Evolutionary conservation across 2,888 invertebrate genomes (phyloP).

Genomic region (Pseudeuparius sepicola): DNA sequence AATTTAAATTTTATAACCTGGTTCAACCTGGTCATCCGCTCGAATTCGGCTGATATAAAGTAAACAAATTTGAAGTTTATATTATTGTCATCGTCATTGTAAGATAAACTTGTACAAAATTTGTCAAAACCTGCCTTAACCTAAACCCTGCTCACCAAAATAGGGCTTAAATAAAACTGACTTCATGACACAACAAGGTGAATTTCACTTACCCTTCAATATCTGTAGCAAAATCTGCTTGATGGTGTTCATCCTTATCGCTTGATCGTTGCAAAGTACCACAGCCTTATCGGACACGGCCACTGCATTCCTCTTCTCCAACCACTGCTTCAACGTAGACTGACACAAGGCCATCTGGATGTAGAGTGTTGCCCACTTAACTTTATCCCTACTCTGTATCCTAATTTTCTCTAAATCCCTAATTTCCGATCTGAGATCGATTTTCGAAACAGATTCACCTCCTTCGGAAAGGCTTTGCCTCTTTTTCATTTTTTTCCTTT

Average conservation of each 20-base stretch:
- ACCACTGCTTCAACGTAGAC: constrained; percentile 65
- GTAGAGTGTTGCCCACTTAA: constrained; percentile 61
- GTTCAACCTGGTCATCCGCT: too few species aligned
- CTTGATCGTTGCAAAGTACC: constrained; percentile 26
- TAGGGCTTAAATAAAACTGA: too few species aligned
- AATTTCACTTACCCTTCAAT: constrained; percentile 38
- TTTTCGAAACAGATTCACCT: constrained; percentile 32
- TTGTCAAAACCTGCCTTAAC: too few species aligned
- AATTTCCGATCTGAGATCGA: constrained; percentile 29
- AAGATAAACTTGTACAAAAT: too few species aligned
- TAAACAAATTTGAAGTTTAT: too few species aligned
- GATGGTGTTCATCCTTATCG: constrained; percentile 39
- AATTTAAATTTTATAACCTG: too few species aligned
- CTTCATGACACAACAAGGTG: too few species aligned
- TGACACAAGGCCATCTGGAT: constrained; percentile 80
- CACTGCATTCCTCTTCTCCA: constrained; percentile 50
- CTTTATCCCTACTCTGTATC: constrained; percentile 27
- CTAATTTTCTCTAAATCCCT: constrained; percentile 29
- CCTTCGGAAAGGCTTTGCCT: constrained; percentile 35
- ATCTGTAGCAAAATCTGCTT: constrained; percentile 60
- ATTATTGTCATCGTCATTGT: too few species aligned
- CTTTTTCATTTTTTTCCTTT: constrained; percentile 21
- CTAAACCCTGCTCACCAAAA: too few species aligned
- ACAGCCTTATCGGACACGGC: constrained; percentile 26
- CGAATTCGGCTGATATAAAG: too few species aligned